phyloP scores from a whole-genome alignment of 1,140 invertebrate genomes.

The Neoseiulus cucumeris region DNA sequence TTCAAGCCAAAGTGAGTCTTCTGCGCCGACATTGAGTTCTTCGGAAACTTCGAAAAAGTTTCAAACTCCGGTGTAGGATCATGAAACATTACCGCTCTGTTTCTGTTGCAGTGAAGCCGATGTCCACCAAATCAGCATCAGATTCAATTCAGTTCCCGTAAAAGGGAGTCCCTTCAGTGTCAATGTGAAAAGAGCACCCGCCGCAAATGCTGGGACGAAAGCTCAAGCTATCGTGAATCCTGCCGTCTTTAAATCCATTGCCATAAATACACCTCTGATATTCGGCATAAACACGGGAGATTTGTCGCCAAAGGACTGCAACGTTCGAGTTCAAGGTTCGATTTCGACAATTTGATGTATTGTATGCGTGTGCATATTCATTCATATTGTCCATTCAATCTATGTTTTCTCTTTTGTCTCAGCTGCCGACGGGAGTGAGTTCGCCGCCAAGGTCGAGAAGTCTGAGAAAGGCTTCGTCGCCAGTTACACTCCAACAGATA shows the following conservation, averaged over 20 bases:
- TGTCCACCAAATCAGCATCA: constrained; percentile 44
- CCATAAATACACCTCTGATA: neutral
- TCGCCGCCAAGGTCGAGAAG: neutral
- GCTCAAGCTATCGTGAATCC: neutral
- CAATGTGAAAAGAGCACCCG: constrained; percentile 30
- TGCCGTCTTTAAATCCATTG: neutral
- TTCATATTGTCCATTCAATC: neutral
- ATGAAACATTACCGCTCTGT: neutral
- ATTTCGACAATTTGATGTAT: neutral
- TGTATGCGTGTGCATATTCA: too few species aligned
- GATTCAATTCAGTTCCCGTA: constrained; percentile 87
- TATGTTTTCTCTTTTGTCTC: neutral
- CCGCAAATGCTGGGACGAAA: too few species aligned
- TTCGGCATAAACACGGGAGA: neutral
- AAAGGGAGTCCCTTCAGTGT: constrained; percentile 77
- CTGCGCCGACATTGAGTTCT: neutral
- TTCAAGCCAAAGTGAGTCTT: constrained; percentile 57
- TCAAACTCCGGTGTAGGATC: neutral
- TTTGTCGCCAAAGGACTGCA: neutral
- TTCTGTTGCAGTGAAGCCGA: constrained; percentile 15
- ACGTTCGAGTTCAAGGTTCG: neutral
- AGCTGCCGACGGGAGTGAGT: neutral
- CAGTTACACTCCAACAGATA: neutral
- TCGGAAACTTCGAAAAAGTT: neutral
- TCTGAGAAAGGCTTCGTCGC: neutral